A percentile compares a stretch with the other conserved stretches of the same genome.
These are phyloP conservation scores for Nycticebus coucang DNA, from an alignment of 2,113 vertebrate species.

Conservation along the genomic window DNA sequence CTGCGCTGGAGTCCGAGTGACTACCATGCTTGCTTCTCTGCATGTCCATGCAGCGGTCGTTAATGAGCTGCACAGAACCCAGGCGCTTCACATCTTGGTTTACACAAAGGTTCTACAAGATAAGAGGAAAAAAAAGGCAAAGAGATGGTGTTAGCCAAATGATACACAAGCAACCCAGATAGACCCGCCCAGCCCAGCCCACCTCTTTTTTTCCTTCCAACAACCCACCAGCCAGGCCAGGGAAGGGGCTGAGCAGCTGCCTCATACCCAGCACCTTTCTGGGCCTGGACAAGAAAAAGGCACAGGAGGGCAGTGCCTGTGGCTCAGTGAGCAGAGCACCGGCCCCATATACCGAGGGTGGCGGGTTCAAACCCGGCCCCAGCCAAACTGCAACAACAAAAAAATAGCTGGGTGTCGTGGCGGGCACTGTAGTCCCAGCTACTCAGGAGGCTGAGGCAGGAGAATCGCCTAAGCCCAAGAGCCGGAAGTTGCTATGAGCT, in stretches of 20 bases:
- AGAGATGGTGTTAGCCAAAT: rapidly evolving
- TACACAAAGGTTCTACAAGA: slow-evolving; percentile 92
- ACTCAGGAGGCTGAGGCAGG: too few species aligned
- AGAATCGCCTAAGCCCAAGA: too few species aligned
- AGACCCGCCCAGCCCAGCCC: not conserved
- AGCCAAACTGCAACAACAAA: too few species aligned
- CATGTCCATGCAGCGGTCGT: slow-evolving; percentile 96
- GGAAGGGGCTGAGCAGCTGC: rapidly evolving
- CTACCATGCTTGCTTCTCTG: slow-evolving; percentile 93
- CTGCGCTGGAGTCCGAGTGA: rapidly evolving
- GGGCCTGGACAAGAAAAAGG: not conserved
- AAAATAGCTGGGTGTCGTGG: too few species aligned
- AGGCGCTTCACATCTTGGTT: slow-evolving; percentile 92
- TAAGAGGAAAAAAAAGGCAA: not conserved
- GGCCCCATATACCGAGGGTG: too few species aligned
- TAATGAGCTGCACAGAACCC: slow-evolving; percentile 92
- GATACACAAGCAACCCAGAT: rapidly evolving
- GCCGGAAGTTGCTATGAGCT: too few species aligned
- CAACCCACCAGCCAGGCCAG: not conserved
- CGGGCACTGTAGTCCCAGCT: too few species aligned
- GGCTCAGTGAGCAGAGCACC: too few species aligned
- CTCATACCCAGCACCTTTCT: too few species aligned
- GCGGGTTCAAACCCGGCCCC: too few species aligned
- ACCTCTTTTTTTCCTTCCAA: not conserved
- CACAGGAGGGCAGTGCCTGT: too few species aligned